phyloP scores from a whole-genome alignment of 2,797 vertebrate species.

The Emys orbicularis region DNA sequence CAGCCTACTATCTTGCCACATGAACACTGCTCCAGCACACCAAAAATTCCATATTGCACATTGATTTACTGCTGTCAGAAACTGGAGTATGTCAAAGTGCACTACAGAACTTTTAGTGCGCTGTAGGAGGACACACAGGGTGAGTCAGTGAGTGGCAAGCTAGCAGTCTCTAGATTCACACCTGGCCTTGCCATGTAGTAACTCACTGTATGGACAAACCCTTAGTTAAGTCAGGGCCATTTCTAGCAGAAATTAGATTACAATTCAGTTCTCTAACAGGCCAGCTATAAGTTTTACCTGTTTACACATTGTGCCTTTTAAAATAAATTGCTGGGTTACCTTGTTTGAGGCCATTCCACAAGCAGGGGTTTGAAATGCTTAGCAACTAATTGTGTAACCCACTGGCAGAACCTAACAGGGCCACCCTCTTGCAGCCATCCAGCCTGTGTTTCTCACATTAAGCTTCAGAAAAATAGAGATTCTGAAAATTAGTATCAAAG shows the following conservation, averaged over 20 bases:
- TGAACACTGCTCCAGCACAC: neutral
- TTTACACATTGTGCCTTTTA: neutral
- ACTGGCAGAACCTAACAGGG: neutral
- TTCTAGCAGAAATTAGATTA: neutral
- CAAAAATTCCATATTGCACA: neutral
- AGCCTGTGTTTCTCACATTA: no score
- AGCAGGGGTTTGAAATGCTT: neutral
- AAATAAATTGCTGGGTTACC: neutral
- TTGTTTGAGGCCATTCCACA: neutral
- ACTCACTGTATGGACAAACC: neutral
- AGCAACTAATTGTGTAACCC: neutral
- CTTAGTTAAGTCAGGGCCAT: neutral
- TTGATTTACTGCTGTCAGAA: neutral
- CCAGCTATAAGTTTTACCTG: neutral
- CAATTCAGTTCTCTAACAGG: neutral
- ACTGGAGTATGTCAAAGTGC: neutral
- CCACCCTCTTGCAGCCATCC: no score
- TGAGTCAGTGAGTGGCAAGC: neutral
- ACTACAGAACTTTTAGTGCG: neutral
- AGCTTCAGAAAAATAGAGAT: neutral
- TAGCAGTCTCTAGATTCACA: neutral
- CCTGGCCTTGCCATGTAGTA: neutral
- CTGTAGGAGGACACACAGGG: neutral
- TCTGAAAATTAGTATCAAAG: neutral
- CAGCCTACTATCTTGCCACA: neutral